These are phyloP conservation scores for Trididemnum nubilum DNA, from an alignment of 23 tunicate genomes.

Conservation along the genomic window DNA sequence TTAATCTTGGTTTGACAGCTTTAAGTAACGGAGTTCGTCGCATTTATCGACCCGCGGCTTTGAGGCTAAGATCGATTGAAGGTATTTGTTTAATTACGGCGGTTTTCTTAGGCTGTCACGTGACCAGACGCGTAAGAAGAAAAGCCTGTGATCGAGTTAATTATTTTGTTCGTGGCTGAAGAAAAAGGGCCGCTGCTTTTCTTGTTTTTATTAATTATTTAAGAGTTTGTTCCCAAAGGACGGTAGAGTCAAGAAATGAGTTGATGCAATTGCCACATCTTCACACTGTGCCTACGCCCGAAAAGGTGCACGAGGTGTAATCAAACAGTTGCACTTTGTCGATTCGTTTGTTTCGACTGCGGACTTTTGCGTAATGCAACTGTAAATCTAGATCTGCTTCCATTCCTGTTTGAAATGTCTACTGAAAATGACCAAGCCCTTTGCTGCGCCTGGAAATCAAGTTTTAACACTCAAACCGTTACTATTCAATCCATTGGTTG, in stretches of 20 bases:
- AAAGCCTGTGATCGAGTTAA: background rate
- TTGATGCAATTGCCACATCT: background rate
- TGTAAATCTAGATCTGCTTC: no score
- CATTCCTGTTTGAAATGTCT: no score
- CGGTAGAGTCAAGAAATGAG: background rate
- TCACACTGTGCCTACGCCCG: background rate
- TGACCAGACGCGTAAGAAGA: slow-evolving; percentile 6
- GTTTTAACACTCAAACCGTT: no score
- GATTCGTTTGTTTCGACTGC: no score
- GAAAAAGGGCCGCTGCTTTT: background rate
- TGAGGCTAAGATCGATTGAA: slow-evolving; percentile 18
- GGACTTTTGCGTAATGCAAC: no score
- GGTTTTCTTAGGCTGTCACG: background rate
- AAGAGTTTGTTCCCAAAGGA: slow-evolving; percentile 8
- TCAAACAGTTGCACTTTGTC: no score
- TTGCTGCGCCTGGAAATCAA: no score
- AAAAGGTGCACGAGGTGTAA: background rate
- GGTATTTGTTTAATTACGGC: slow-evolving; percentile 11
- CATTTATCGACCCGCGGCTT: no score
- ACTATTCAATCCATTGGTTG: no score
- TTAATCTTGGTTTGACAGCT: no score
- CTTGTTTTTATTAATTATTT: slow-evolving; percentile 30
- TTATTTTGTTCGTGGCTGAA: slow-evolving; percentile 23
- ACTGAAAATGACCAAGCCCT: no score
- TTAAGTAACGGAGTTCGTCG: no score